Conservation (phyloP, 2,113 vertebrate species). For the Clarias gariepinus region DNA sequence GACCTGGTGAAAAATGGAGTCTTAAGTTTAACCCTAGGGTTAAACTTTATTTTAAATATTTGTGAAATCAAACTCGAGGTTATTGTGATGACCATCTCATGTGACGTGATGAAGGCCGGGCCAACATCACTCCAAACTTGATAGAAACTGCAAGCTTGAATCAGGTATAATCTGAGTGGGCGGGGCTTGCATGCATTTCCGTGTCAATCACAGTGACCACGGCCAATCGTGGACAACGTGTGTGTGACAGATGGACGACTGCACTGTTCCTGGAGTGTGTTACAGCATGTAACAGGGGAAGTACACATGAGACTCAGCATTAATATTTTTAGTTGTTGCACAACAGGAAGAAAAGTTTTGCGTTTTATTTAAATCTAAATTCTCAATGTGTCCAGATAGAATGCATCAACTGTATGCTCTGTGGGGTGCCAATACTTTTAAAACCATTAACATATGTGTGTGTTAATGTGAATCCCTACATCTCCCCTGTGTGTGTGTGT, state of each 20-base stretch:
- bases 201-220: not conserved
- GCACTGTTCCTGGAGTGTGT: not conserved
- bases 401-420: not conserved
- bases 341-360: too few species aligned
- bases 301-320: not conserved
- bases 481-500: not conserved
- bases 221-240: not conserved
- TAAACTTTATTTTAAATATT: not conserved
- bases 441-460: not conserved
- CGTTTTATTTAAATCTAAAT: too few species aligned
- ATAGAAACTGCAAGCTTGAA: not conserved
- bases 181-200: not conserved
- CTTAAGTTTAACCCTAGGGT: not conserved
- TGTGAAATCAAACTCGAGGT: not conserved
- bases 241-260: not conserved
- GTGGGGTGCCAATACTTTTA: slow-evolving; percentile 5
- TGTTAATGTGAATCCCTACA: not conserved
- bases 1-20: not conserved
- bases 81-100: not conserved
- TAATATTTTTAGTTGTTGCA: not conserved
- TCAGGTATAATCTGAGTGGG: not conserved
- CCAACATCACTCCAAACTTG: not conserved
- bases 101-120: not conserved
- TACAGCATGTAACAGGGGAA: not conserved
- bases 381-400: not conserved